These are phyloP conservation scores for Apis florea DNA, from an alignment of 1,140 invertebrate species.

Conservation along the genomic window DNA sequence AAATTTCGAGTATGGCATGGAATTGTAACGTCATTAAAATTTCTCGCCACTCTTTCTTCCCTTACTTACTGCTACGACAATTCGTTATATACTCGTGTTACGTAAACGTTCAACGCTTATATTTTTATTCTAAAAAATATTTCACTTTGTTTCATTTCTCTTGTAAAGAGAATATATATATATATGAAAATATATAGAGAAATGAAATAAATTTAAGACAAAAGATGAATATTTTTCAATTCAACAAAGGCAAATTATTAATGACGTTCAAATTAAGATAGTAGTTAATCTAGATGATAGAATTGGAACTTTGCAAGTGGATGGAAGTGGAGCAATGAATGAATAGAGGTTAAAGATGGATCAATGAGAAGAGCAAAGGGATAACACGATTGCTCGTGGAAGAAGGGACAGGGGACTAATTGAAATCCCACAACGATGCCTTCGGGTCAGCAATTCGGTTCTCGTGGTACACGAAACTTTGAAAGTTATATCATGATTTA, in stretches of 20 bases:
- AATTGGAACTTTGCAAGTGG: constrained; percentile 59
- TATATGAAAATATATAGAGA: too few relatives aligned
- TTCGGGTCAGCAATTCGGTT: constrained; percentile 71
- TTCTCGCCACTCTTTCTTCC: constrained; percentile 2
- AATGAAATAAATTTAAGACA: too few relatives aligned
- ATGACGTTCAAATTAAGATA: constrained; percentile 48
- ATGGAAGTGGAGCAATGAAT: constrained; percentile 57
- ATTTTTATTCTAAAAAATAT: too few relatives aligned
- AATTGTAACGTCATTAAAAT: constrained; percentile 45
- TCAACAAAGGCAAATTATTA: constrained; percentile 1
- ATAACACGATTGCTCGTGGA: constrained; percentile 61
- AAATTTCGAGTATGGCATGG: constrained; percentile 32
- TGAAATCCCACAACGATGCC: constrained; percentile 73
- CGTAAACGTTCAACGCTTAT: not conserved
- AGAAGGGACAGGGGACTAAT: constrained; percentile 70
- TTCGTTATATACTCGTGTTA: constrained; percentile 4
- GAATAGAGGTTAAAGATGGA: constrained; percentile 69
- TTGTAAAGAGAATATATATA: too few relatives aligned
- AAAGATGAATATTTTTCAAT: constrained; percentile 1
- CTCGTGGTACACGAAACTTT: constrained; percentile 60
- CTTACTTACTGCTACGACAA: not conserved
- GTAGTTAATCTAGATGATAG: constrained; percentile 47
- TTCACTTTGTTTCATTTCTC: not conserved
- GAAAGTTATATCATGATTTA: constrained; percentile 46
- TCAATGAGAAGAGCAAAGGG: constrained; percentile 63